Conservation (phyloP, 2,888 invertebrate genomes). For the Nebria salina region DNA sequence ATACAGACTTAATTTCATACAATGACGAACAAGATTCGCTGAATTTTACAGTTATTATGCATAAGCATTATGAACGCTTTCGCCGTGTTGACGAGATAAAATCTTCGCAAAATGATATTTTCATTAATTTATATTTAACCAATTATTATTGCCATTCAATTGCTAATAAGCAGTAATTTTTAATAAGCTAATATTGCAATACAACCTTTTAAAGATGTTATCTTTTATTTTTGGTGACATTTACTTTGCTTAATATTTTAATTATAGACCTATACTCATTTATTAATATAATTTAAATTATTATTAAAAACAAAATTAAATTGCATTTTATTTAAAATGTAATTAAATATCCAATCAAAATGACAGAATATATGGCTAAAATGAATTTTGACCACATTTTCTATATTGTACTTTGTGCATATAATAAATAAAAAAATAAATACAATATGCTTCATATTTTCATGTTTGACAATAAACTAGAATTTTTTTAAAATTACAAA, state of each 20-base stretch:
- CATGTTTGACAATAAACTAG: no score
- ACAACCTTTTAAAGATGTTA: background rate
- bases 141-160: conserved; percentile 1
- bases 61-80: conserved; percentile 13
- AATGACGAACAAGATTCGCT: conserved; percentile 21
- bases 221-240: conserved; percentile 1
- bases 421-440: no score
- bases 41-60: conserved; percentile 15
- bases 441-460: no score
- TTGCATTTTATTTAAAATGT: no score
- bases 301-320: no score
- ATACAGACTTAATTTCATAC: conserved; percentile 12
- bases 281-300: background rate
- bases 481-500: no score
- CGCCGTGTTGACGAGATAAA: conserved; percentile 9
- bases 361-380: no score
- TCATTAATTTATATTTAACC: conserved; percentile 14
- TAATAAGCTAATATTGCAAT: background rate
- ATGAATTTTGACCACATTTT: no score
- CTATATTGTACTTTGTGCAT: no score
- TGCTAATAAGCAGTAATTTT: background rate
- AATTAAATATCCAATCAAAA: no score
- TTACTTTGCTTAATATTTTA: background rate
- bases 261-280: background rate
- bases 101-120: conserved; percentile 16